Evolutionary conservation across 2,113 vertebrate genomes (phyloP), one percentile per base, ranked within the genome.

Genomic region (Macrotus californicus): DNA sequence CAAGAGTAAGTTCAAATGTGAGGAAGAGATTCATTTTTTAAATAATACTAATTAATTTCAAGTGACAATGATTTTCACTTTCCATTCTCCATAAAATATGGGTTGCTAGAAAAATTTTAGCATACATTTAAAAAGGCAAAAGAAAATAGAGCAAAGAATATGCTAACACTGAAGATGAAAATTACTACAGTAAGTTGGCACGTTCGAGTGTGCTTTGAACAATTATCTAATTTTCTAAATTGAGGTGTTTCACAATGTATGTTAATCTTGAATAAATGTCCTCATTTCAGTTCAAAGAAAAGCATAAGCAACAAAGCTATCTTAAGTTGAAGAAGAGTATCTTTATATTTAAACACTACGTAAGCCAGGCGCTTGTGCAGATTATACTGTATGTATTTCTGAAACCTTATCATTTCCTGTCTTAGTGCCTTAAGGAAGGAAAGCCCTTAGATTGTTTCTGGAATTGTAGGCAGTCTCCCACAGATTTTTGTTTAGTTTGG

Each of bases 271-370:
- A 82, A 86, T 59, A 87, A 88, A 81, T 34, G 61, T 56, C 77
- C 43, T 95, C 69, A 81, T 82, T 84, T 94, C 52, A 39, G 39
- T 67, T 91, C 89, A 81, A 91, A 93, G 77, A 77, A 93, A 85
- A 93, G 73, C 31, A 73, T 73, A 93, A 94, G 29, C 52, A 87
- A 84, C 64, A 80, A 95, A 95, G 46, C 43, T 87, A 48, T 13
- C 11, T 75, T 31, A 29, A 79, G 16, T 5, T 70, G 6, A 87
- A 94, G 73, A 87, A 73, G 69, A 77, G 11, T 73, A 24, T 19
- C 39, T 81, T 83, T 88, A 82, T 29, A 13, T 89, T 82, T 83
- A 90, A 96, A 83, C 2, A 24, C 43, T 59, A 75, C 12, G 39
- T 95, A 92, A 50, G 66, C 19, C 64, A 54, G 59, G 48, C 7